Conservation (phyloP, 2,113 vertebrate species). For the Ginglymostoma cirratum region DNA sequence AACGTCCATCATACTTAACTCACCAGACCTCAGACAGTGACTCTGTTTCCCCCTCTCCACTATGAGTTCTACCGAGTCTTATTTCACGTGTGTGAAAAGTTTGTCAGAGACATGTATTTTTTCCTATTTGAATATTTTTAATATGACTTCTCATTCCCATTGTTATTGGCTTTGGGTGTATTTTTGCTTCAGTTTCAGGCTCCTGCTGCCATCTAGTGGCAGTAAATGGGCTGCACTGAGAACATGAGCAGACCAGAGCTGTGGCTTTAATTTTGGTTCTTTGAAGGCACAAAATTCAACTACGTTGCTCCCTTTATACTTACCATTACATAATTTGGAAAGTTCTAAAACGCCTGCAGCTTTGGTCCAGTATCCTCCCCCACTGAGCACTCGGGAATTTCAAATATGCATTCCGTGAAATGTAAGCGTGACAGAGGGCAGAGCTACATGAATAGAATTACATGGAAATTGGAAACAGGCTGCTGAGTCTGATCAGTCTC, state of each 20-base stretch:
- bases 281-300: neutral
- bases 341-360: neutral
- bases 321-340: neutral
- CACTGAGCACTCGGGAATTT: neutral
- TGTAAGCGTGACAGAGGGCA: neutral
- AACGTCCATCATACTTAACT: neutral
- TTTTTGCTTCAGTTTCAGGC: neutral
- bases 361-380: neutral
- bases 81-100: neutral
- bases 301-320: neutral
- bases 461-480: neutral
- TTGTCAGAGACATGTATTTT: neutral
- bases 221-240: neutral
- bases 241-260: neutral
- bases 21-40: neutral
- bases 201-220: conserved; percentile 10
- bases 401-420: neutral
- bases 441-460: neutral
- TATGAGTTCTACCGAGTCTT: neutral
- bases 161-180: neutral
- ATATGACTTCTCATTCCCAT: neutral
- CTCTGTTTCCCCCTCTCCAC: neutral
- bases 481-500: neutral
- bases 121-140: neutral
- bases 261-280: neutral